Percentiles rank a stretch among this genome's conserved stretches.
phyloP scores from a whole-genome alignment of 1,140 invertebrate species.

The Drosophila saltans region DNA sequence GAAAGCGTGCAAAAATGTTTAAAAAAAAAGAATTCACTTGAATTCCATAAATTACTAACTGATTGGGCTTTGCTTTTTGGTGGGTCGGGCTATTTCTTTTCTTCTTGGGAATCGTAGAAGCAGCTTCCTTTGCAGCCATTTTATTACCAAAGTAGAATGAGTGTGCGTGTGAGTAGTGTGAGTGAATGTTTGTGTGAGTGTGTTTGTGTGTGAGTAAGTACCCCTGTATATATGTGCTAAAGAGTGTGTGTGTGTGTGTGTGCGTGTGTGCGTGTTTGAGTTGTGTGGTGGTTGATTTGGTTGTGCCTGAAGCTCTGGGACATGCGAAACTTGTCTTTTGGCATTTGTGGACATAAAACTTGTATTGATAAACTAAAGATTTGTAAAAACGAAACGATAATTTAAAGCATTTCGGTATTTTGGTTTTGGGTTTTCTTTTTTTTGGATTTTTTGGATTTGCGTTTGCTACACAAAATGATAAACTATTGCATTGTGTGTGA shows the following conservation, averaged over 20 bases:
- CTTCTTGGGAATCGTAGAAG: slow-evolving; percentile 81
- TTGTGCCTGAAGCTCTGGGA: slow-evolving; percentile 64
- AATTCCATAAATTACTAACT: slow-evolving; percentile 35
- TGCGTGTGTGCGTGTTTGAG: slow-evolving; percentile 39
- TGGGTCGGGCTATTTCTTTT: slow-evolving; percentile 74
- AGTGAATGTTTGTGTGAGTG: slow-evolving; percentile 25
- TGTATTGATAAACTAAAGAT: slow-evolving; percentile 62
- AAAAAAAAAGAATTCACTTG: slow-evolving; percentile 30
- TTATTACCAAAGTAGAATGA: slow-evolving; percentile 75
- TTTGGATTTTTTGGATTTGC: slow-evolving; percentile 60
- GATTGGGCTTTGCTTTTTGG: not conserved
- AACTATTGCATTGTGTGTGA: slow-evolving; percentile 81
- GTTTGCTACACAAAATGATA: slow-evolving; percentile 79
- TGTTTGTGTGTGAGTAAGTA: slow-evolving; percentile 37
- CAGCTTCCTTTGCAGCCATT: slow-evolving; percentile 81
- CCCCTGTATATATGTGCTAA: slow-evolving; percentile 57
- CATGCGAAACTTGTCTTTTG: slow-evolving; percentile 64
- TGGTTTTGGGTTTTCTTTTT: slow-evolving; percentile 22
- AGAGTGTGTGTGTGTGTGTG: slow-evolving; percentile 55
- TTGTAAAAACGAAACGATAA: slow-evolving; percentile 66
- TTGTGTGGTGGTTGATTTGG: slow-evolving; percentile 64
- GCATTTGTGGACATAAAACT: slow-evolving; percentile 42
- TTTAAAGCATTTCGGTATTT: slow-evolving; percentile 58
- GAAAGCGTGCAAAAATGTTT: slow-evolving; percentile 64
- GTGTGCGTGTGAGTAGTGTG: slow-evolving; percentile 38